Percentiles rank a stretch among this genome's conserved stretches.
These are phyloP conservation scores for Pseudorectes ferrugineus DNA, from an alignment of 2,113 vertebrate species.

Conservation along the genomic window DNA sequence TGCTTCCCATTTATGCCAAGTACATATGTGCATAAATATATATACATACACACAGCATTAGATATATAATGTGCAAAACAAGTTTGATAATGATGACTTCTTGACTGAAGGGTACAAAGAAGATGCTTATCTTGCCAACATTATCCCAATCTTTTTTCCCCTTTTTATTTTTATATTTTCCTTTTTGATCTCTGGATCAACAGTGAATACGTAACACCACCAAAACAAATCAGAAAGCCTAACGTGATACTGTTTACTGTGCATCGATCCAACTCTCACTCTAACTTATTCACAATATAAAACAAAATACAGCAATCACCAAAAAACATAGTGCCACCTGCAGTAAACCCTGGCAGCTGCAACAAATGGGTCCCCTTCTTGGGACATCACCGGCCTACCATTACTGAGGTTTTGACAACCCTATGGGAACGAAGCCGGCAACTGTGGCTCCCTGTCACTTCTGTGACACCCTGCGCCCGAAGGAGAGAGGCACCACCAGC, in stretches of 20 bases:
- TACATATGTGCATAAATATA: not conserved
- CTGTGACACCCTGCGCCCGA: not conserved
- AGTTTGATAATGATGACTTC: not conserved
- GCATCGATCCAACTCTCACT: not conserved
- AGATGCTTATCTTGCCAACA: not conserved
- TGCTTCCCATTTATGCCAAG: not conserved
- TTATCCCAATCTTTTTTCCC: not conserved
- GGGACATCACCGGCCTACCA: not conserved
- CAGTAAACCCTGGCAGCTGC: not conserved
- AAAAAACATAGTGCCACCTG: not conserved
- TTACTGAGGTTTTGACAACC: accelerated
- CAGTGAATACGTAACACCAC: not conserved
- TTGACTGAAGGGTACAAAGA: not conserved
- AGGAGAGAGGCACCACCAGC: not conserved
- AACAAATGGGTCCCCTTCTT: not conserved
- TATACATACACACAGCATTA: not conserved
- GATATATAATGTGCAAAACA: not conserved
- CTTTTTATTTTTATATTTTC: not conserved
- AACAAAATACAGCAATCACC: not conserved
- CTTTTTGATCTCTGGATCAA: not conserved
- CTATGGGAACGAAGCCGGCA: not conserved
- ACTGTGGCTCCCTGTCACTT: not conserved
- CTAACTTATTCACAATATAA: not conserved
- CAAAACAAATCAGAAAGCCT: not conserved
- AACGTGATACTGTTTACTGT: not conserved